A percentile compares a stretch with the other conserved stretches of the same genome.
Evolutionary conservation across 2,113 vertebrate genomes (phyloP).

Genomic region (Epinephelus fuscoguttatus): DNA sequence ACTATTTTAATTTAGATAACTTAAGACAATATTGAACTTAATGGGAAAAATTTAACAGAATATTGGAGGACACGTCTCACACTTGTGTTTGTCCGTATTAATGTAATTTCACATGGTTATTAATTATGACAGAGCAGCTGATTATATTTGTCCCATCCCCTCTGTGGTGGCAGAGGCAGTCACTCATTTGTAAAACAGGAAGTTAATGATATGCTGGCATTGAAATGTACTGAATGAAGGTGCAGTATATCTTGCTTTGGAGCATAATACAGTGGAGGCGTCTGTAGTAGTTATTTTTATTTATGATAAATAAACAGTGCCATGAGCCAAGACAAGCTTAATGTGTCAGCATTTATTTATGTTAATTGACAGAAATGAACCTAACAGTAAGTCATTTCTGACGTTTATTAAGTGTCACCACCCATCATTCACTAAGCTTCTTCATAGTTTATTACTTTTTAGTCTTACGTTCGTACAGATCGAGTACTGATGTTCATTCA

Average conservation of each 20-base stretch:
- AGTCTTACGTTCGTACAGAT: neutral
- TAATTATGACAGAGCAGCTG: neutral
- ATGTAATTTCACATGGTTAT: neutral
- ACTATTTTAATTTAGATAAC: too few species aligned
- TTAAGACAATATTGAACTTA: neutral
- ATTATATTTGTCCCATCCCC: neutral
- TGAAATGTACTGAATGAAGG: neutral
- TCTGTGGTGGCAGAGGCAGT: neutral
- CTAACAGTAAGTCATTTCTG: neutral
- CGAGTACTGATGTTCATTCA: neutral
- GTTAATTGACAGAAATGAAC: neutral
- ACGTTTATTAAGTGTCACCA: neutral
- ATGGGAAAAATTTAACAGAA: too few species aligned
- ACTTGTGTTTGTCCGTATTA: neutral
- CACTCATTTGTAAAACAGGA: neutral
- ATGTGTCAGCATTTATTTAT: too few species aligned
- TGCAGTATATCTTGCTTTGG: neutral
- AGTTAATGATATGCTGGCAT: neutral
- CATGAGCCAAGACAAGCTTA: neutral
- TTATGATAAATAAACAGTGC: neutral
- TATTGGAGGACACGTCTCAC: neutral
- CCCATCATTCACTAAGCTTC: neutral
- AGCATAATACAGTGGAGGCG: neutral
- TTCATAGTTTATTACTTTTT: neutral
- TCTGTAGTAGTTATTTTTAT: neutral